Evolutionary conservation across 2,888 invertebrate species (phyloP).

Genomic region (Melanostoma mellinum): DNA sequence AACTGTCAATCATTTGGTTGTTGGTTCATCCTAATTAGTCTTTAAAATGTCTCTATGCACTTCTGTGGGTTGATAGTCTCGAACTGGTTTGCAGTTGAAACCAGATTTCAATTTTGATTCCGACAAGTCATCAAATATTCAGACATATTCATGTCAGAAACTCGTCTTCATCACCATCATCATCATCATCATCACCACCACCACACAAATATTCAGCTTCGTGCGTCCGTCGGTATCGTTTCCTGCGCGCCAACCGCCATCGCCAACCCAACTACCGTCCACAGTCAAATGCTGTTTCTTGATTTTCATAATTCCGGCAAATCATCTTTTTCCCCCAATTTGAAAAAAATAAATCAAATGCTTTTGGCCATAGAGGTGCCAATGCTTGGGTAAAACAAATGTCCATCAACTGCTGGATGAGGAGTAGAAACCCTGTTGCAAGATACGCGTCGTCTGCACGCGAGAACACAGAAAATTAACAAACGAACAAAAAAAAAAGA

Average conservation of each 20-base stretch:
- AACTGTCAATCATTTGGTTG: constrained; percentile 64
- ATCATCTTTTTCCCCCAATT: constrained; percentile 56
- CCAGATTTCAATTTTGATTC: constrained; percentile 53
- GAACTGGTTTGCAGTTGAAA: constrained; percentile 30
- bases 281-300: constrained; percentile 46
- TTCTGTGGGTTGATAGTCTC: constrained; percentile 26
- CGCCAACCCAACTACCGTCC: not conserved
- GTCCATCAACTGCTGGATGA: constrained; percentile 27
- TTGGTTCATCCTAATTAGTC: constrained; percentile 47
- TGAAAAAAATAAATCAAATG: constrained; percentile 31
- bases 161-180: constrained; percentile 61
- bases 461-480: constrained; percentile 23
- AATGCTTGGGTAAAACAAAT: constrained; percentile 29
- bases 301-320: constrained; percentile 64
- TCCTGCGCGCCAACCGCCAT: constrained; percentile 10
- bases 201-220: constrained; percentile 8
- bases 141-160: constrained; percentile 65
- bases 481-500: constrained; percentile 2
- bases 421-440: constrained; percentile 2
- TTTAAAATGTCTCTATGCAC: constrained; percentile 17
- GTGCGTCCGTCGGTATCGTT: not conserved
- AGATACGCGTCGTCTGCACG: constrained; percentile 34
- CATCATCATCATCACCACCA: constrained; percentile 14
- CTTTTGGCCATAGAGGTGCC: constrained; percentile 21
- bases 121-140: constrained; percentile 67